Base-by-base conservation (phyloP, 2,888 invertebrate genomes). In the Hermaeophaga mercurialis region DNA sequence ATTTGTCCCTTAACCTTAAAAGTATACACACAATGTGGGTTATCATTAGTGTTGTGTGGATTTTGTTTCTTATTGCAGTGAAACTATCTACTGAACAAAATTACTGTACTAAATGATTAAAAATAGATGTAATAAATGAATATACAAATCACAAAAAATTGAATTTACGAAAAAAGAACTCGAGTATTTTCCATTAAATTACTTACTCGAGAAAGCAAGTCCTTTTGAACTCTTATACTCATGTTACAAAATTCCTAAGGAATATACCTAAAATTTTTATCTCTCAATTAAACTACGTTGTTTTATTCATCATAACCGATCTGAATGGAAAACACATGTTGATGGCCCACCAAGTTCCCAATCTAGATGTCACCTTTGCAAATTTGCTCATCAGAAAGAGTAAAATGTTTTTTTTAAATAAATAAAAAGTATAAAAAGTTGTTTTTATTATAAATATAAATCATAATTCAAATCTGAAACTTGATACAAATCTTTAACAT, bases 141-240 rank as follows among this genome's bases (percentile, higher is more conserved):
- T n/a, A 22, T 22, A 22, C 22, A 5, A 22, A 22, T 22, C 4
- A 6, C 6, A 22, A 22, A 22, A 22, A 6, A 5, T 22, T 22
- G 24, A 15, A n/a, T 50, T 50, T 38, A n/a, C 0, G 33, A 33
- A 38, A 36, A 38, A 49, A 38, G 48, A 49, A 36, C 39, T 49
- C 3, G 4, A 19, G 24, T 9, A 49, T 9, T 24, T 49, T 38
- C 48, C 48, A 15, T 19, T 49, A 36, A 33, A 49, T 9, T 49
- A 38, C 38, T 38, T 38, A 34, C 24, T 49, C 11, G 11, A 38
- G 11, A 48, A 22, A 38, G 38, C 38, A 8, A n/a, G 34, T 12
- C 38, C 38, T 38, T 38, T 48, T 3, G 19, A 47, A 47, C 26
- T 36, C 11, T 19, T 14, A 26, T 36, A 36, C 18, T 24, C 28